These are phyloP conservation scores for Dicentrarchus labrax DNA, from an alignment of 2,113 vertebrate genomes.

Conservation along the genomic window DNA sequence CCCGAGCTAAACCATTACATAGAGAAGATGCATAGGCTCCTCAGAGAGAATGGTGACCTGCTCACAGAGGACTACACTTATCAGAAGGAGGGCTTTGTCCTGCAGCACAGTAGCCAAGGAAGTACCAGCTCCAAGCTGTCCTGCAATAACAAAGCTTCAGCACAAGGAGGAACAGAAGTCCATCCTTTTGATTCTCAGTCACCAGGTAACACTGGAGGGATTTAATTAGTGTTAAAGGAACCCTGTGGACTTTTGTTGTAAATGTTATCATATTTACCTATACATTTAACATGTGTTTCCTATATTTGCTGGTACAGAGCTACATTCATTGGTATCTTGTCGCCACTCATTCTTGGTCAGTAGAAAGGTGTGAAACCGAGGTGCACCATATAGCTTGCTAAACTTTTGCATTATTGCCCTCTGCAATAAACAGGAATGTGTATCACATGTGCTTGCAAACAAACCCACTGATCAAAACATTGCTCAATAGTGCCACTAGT, in stretches of 20 bases:
- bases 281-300: not conserved
- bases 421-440: too few relatives aligned
- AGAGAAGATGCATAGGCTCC: slow-evolving; percentile 90
- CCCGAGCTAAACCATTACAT: slow-evolving; percentile 92
- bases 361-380: not conserved
- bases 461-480: not conserved
- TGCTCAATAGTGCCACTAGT: not conserved
- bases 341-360: not conserved
- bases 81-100: slow-evolving; percentile 85
- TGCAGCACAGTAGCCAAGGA: slow-evolving; percentile 84
- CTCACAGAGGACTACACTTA: slow-evolving; percentile 89
- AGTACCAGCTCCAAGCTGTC: slow-evolving; percentile 85
- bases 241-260: not conserved
- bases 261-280: not conserved
- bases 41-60: slow-evolving; percentile 91
- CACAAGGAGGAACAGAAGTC: slow-evolving; percentile 82
- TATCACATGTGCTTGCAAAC: not conserved
- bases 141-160: slow-evolving; percentile 83
- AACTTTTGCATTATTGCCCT: not conserved
- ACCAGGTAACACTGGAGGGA: slow-evolving; percentile 61
- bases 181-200: slow-evolving; percentile 36
- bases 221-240: not conserved
- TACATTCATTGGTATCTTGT: not conserved
- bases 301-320: not conserved
- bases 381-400: not conserved